Base-by-base conservation (phyloP, 2,113 vertebrate species). In the Pachypanchax playfairii region DNA sequence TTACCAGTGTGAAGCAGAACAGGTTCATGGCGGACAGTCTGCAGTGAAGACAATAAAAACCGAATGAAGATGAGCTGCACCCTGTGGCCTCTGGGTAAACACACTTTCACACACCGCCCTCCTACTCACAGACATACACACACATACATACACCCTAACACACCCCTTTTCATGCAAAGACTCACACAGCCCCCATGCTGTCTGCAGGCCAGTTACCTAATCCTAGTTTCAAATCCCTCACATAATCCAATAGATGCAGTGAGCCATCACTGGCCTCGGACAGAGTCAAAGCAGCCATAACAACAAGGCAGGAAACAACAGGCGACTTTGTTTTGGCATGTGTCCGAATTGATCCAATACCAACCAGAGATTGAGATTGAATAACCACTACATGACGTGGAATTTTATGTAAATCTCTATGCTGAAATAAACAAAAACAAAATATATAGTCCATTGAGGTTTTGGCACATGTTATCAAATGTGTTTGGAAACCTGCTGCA, bases 1-100 rank as follows among this genome's bases (percentile, higher is more conserved):
- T 96, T 93, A 98, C 95, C 95, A 96, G 83, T 0, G 94, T 94
- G 90, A 98, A 95, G 89, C 96, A 98, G 91, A 98, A 96, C 66
- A 98, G 93, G 85, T 96, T 98, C 96, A 98, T 97, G 77, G 77
- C 70, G 87, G 13, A 47, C 48, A 54, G 57, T 36, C 48, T 28
- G 35, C 28, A 35, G 65, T 69, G n/a, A 43, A 61, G 61, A 85
- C 70, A 65, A 55, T 57, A 38, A 86, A 56, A 68, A 39, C 44
- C 38, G n/a, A 75, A 18, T 31, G 41, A 14, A 64, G 62, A 61
- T 42, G 12, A 64, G 57, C 60, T 20, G 21, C 5, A 4, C 61
- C 2, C 28, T 12, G 59, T 47, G 51, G 52, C 49, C 68, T 70
- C 53, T 51, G 31, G 43, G 20, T 53, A 57, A 63, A 24, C 56